Conservation (phyloP, 2,797 vertebrate species). For the Borostomias antarcticus region DNA sequence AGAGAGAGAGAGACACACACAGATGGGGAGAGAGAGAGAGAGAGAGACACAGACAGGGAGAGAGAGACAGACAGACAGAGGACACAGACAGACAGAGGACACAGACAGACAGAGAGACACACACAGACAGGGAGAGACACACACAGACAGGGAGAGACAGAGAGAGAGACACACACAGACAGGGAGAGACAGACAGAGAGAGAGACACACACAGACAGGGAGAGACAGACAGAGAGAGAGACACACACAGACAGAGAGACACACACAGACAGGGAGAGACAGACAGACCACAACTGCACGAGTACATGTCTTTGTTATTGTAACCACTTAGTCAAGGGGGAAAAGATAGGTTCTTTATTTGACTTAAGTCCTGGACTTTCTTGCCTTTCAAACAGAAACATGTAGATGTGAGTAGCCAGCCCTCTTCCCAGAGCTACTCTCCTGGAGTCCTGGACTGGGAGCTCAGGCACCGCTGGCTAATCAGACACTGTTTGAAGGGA, state of each 20-base stretch:
- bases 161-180: too few relatives aligned
- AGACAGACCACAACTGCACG: constrained; percentile 29
- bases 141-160: too few relatives aligned
- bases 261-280: too few relatives aligned
- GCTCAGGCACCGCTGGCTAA: constrained; percentile 60
- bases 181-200: too few relatives aligned
- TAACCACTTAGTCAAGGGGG: constrained; percentile 14
- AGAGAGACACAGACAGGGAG: not conserved
- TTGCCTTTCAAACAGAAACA: constrained; percentile 36
- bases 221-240: too few relatives aligned
- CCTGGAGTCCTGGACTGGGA: too few relatives aligned
- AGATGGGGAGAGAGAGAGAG: not conserved
- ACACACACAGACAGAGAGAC: too few relatives aligned
- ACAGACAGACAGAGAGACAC: too few relatives aligned
- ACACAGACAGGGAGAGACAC: not conserved
- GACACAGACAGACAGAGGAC: too few relatives aligned
- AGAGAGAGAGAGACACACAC: not conserved
- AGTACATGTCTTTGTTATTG: constrained; percentile 32
- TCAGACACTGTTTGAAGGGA: constrained; percentile 64
- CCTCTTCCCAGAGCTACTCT: too few relatives aligned
- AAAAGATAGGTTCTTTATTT: constrained; percentile 10
- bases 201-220: not conserved
- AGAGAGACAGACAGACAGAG: too few relatives aligned
- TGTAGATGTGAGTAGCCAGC: constrained; percentile 44
- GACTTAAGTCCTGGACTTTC: constrained; percentile 25